Evolutionary conservation across 2,888 invertebrate genomes (phyloP), one percentile per base, ranked within the genome.

Genomic region (Meghimatium bilineatum): DNA sequence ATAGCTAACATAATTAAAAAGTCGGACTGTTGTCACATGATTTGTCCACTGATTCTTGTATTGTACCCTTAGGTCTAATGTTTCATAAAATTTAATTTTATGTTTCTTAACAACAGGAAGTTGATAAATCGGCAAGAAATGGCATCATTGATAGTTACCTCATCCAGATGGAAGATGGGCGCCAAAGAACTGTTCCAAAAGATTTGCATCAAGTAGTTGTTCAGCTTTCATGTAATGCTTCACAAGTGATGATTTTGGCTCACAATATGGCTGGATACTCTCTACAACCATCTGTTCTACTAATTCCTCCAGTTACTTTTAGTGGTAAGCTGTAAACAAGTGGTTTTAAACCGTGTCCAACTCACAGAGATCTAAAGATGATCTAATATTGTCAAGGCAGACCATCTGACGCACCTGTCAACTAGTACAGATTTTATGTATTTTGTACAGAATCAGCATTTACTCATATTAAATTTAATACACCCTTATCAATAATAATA

Each of bases 121-220:
- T 77, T 63, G n/a, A 60, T 12, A 26, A 17, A 36, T 60, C 36
- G 1, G 60, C 36, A 63, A 60, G 26, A n/a, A 77, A 77, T 77
- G 77, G 77, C n/a, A 77, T 77, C n/a, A 77, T 77, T 36, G 63
- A 63, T 38, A 26, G 77, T n/a, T 77, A 63, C 32, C 14, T 63
- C n/a, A 63, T 77, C 60, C 36, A 36, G 34, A 12, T 26, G 26
- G 63, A 63, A 36, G 38, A 77, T n/a, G 36, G 36, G 17, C 8
- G 12, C 38, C 14, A 63, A 38, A 63, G 23, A 10, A 77, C 1
- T 26, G 60, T 77, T 12, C 29, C 34, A 26, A n/a, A 26, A n/a
- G 36, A 63, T 38, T 29, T 38, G 20, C 32, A 63, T 60, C 17
- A 8, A 17, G 34, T 63, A 60, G 38, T 8, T 36, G 63, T 77